Base-by-base conservation (phyloP, 2,113 vertebrate species). In the Lepus europaeus region DNA sequence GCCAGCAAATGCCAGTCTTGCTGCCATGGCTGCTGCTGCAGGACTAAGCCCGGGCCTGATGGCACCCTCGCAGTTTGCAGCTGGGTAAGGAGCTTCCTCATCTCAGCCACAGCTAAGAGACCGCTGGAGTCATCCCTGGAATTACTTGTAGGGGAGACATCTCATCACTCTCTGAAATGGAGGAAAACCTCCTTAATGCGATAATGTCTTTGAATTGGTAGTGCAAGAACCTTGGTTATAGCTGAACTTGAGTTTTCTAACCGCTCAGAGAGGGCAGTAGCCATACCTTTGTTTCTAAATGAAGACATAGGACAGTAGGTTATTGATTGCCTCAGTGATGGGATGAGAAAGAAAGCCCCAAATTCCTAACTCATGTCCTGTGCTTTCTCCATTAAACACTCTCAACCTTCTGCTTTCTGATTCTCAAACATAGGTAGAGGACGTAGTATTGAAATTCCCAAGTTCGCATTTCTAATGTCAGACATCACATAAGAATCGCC, bases 11-110 rank as follows among this genome's bases (percentile, higher is more conserved):
- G 99, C 99, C 87, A 99, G 99, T 97, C 98, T 99, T 27, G 99
- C 99, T 29, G 99, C 99, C 85, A 99, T 99, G 99, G 99, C 99
- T 72, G 99, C 99, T 45, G 99, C 99, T 22, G 99, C 99, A 6
- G 99, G 99, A 8, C 99, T 99, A 49, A 99, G 98, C 98, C 99
- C 99, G n/a, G 99, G 99, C 94, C 98, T 99, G 96, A 99, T 99
- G 99, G 99, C 99, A 49, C 99, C 99, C 94, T 99, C 99, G 0
- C 99, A 99, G 98, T 99, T 99, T 90, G 96, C 99, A 87, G 98
- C 98, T 97, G 99, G 99, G 99, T 99, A 98, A 98, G 99, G 96
- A 68, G 3, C 39, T 22, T n/a, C 29, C 87, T 36, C 29, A 1
- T 79, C n/a, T 19, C 4, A 0, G 17, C 51, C 49, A 25, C 19